phyloP scores from a whole-genome alignment of 2,113 vertebrate genomes.

The Stictonetta naevosa region DNA sequence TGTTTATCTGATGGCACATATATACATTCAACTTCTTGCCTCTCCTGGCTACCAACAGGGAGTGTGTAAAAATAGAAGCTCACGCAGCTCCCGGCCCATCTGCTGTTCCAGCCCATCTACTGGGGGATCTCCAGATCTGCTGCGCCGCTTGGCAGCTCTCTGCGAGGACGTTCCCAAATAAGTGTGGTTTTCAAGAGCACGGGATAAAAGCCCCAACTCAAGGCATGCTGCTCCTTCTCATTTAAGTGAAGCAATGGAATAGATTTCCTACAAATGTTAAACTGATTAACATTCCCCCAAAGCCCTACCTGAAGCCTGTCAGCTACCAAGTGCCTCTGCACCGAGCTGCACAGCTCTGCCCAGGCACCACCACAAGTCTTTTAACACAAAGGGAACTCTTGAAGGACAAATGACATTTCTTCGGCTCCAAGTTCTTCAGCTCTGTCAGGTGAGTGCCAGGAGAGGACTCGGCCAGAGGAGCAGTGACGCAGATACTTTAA shows the following conservation, averaged over 20 bases:
- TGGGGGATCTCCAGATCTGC: not conserved
- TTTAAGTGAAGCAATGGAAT: not conserved
- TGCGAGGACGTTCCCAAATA: not conserved
- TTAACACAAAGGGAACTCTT: not conserved
- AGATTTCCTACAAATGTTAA: not conserved
- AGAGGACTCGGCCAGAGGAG: not conserved
- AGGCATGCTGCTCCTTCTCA: not conserved
- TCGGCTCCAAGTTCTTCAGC: not conserved
- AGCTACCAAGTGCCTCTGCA: not conserved
- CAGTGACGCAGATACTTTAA: not conserved
- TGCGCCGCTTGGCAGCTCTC: not conserved
- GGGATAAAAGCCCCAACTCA: not conserved
- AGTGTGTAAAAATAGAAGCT: not conserved
- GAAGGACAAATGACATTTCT: accelerated
- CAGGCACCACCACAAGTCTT: not conserved
- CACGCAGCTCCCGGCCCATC: not conserved
- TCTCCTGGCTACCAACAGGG: not conserved
- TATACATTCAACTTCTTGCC: accelerated
- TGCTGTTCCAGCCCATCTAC: not conserved
- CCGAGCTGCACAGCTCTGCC: not conserved
- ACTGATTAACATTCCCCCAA: not conserved
- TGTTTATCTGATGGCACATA: no score
- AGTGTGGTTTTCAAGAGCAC: no score
- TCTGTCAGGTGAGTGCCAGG: not conserved
- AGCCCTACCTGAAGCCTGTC: not conserved